These are phyloP conservation scores for Hermetia illucens DNA, from an alignment of 1,140 invertebrate species.

Conservation along the genomic window DNA sequence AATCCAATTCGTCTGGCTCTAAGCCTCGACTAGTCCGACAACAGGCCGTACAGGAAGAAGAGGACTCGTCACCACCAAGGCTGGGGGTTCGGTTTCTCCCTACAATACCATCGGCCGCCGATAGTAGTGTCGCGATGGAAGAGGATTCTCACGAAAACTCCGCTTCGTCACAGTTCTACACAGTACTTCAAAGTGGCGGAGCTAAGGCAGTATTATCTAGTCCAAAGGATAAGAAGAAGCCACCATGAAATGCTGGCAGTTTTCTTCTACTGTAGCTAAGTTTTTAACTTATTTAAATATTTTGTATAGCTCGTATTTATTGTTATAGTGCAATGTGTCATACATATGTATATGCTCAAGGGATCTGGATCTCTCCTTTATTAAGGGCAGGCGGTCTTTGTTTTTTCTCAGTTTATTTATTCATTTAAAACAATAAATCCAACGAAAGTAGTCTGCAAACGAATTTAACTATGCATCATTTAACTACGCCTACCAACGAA, in stretches of 20 bases:
- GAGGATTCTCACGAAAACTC: slow-evolving; percentile 34
- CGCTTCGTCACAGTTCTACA: slow-evolving; percentile 7
- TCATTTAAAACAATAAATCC: too few species aligned
- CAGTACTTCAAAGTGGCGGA: slow-evolving; percentile 2
- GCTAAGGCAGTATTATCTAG: slow-evolving; percentile 4
- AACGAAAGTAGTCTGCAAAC: too few species aligned
- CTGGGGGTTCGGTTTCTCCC: slow-evolving; percentile 52
- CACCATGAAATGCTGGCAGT: slow-evolving; percentile 6
- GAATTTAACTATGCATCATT: too few species aligned
- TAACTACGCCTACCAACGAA: too few species aligned
- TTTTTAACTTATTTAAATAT: too few species aligned
- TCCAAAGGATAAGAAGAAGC: slow-evolving; percentile 2
- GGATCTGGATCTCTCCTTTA: too few species aligned
- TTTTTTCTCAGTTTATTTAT: too few species aligned
- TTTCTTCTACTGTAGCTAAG: too few species aligned
- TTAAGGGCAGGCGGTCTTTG: too few species aligned
- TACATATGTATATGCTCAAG: too few species aligned
- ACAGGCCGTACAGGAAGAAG: slow-evolving; percentile 49
- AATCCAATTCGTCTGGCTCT: slow-evolving; percentile 22
- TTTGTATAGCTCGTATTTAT: too few species aligned
- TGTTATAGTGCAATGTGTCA: too few species aligned
- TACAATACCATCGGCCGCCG: slow-evolving; percentile 69
- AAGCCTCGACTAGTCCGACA: slow-evolving; percentile 62
- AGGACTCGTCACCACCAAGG: slow-evolving; percentile 48
- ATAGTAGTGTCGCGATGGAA: slow-evolving; percentile 58